A percentile compares a stretch with the other conserved stretches of the same genome.
Conservation (phyloP, 2,113 vertebrate species). For the Cercopithecus mona region DNA sequence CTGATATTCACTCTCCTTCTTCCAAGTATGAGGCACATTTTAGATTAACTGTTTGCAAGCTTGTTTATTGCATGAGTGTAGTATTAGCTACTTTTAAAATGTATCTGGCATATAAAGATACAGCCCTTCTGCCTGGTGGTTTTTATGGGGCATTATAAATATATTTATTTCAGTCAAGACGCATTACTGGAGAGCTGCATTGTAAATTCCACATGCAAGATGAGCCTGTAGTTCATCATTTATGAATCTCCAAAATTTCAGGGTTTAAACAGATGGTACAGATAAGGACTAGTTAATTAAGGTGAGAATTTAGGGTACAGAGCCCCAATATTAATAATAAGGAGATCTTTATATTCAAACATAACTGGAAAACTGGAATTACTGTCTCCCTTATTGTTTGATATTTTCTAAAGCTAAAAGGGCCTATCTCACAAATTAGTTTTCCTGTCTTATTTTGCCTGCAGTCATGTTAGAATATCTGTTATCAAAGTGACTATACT, state of each 20-base stretch:
- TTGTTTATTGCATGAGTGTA: not conserved
- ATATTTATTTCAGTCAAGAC: not conserved
- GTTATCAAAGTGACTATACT: not conserved
- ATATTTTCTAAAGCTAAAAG: not conserved
- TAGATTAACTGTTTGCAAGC: not conserved
- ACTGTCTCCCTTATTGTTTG: not conserved
- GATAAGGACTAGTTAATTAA: not conserved
- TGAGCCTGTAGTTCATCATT: not conserved
- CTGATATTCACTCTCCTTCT: not conserved
- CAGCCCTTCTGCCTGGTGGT: not conserved
- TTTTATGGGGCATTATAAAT: conserved; percentile 40
- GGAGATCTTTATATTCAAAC: not conserved
- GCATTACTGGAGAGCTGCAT: not conserved
- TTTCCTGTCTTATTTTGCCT: not conserved
- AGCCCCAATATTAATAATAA: not conserved
- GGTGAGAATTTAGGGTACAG: not conserved
- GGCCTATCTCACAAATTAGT: not conserved
- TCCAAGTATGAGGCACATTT: not conserved
- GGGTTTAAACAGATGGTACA: not conserved
- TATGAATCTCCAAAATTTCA: not conserved
- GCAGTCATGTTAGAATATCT: not conserved
- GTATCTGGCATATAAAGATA: conserved; percentile 9
- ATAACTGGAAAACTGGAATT: not conserved
- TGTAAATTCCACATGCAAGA: not conserved
- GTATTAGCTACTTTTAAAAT: not conserved